Base-by-base conservation (phyloP, 2,888 invertebrate genomes). In the Metopia argyrocephala region DNA sequence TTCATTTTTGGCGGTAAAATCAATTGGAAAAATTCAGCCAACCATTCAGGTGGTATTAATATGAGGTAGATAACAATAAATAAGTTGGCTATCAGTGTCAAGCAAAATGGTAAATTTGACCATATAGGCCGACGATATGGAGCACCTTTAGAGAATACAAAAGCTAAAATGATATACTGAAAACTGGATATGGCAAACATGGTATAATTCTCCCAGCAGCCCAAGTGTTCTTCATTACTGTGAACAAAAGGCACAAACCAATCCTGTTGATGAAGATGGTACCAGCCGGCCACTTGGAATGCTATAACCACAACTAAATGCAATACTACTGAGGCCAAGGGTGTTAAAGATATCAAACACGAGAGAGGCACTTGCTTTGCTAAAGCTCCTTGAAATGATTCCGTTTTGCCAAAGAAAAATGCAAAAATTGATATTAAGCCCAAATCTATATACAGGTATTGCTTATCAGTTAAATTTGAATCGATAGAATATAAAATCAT, bases 371-470 rank as follows among this genome's bases (percentile, higher is more conserved):
- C 94, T 79, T 92, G 94, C 90, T 96, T 96, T 5, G 94, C 95
- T 23, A 97, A 90, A 65, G 93, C 93, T 0, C 95, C 95, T 0
- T 93, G 92, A 86, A 94, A 95, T 0, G 96, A 94, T 84, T 94
- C 93, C 0, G 97, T 97, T 91, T 95, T 94, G 0, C 98, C 97
- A 90, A 98, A 97, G 88, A 97, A 96, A 87, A 97, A 96, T 0
- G 97, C 97, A 86, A 98, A 95, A 25, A 96, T 93, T 0, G 97
- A 96, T 78, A 98, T 96, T 20, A 98, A 92, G 80, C 95, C 95
- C 82, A 98, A 93, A 91, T 98, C 98, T 85, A 98, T 96, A 90
- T 94, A 98, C 3, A 98, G 92, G 87, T 96, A 98, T 88, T 98
- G 95, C 87, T 95, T 93, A 86, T 98, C 98, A 0, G 97, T 96